Evolutionary conservation across 1,140 invertebrate genomes (phyloP), one percentile per base, ranked within the genome.

Genomic region (Elysia chlorotica): DNA sequence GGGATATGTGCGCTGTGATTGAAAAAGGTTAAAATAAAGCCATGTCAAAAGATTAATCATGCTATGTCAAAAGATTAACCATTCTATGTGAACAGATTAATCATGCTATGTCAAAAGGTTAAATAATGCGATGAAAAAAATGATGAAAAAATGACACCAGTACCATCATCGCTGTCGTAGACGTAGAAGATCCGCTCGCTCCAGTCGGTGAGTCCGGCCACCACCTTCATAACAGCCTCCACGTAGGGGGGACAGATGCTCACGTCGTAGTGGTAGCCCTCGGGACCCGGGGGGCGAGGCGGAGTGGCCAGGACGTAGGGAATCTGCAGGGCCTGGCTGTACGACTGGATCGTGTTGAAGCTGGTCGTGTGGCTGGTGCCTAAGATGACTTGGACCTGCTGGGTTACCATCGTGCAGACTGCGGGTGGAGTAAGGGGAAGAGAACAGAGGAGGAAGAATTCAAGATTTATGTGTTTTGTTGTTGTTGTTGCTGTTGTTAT

Each of bases 101-200:
- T n/a, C n/a, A n/a, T n/a, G n/a, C n/a, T n/a, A n/a, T n/a, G n/a
- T n/a, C n/a, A n/a, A n/a, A n/a, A n/a, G n/a, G n/a, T n/a, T n/a
- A n/a, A n/a, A n/a, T n/a, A n/a, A n/a, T n/a, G n/a, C n/a, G n/a
- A n/a, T n/a, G n/a, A n/a, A n/a, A n/a, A n/a, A n/a, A n/a, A n/a
- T n/a, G n/a, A n/a, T n/a, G n/a, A n/a, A n/a, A n/a, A n/a, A n/a
- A n/a, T n/a, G n/a, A n/a, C n/a, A n/a, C n/a, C n/a, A n/a, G n/a
- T n/a, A 96, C 96, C 95, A 86, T 97, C 95, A 85, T 97, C 94
- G 19, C 95, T 96, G 88, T 97, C 95, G 86, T 97, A 98, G 73
- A 98, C 90, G 88, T 96, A 98, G 83, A 97, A 95, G 81, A 98
- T 94, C 85, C 93, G 93, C 78, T 92, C 92, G 95, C 96, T 97